These are phyloP conservation scores for Rhynchopsitta pachyrhyncha DNA, from an alignment of 2,113 vertebrate genomes.

Conservation along the genomic window DNA sequence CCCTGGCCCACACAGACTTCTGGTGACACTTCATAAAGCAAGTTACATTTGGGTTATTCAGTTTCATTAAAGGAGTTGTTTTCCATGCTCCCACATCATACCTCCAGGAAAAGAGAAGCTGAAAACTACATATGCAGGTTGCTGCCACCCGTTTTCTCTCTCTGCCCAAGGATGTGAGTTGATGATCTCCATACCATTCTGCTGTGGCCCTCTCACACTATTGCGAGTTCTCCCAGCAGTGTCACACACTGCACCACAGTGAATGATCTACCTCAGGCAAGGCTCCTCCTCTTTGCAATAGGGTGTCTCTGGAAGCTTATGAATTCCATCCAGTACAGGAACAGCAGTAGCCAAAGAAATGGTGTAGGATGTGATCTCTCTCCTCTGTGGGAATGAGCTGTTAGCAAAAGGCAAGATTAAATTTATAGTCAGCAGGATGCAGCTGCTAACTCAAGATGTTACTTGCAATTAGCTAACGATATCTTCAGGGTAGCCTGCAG, in stretches of 20 bases:
- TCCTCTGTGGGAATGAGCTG: background rate
- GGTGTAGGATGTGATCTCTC: background rate
- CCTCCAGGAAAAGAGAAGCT: background rate
- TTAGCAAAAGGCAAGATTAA: background rate
- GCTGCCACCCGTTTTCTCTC: background rate
- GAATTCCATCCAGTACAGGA: background rate
- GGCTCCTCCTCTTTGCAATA: background rate
- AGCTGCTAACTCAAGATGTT: background rate
- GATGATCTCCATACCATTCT: background rate
- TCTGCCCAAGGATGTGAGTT: background rate
- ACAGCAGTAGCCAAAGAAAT: background rate
- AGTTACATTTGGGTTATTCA: background rate
- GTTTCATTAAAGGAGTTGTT: background rate
- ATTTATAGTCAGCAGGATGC: background rate
- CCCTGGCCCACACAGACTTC: background rate
- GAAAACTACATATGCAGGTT: background rate
- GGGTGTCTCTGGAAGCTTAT: background rate
- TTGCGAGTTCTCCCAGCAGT: background rate
- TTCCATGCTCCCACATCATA: background rate
- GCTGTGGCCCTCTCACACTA: background rate
- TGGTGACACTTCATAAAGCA: background rate
- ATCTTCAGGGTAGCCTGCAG: background rate
- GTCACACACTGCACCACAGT: background rate
- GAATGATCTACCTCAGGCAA: background rate
- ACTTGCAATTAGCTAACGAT: background rate